Percentiles rank a stretch among this genome's conserved stretches.
These are phyloP conservation scores for Diachasma alloeum DNA, from an alignment of 1,140 invertebrate species.

Conservation along the genomic window DNA sequence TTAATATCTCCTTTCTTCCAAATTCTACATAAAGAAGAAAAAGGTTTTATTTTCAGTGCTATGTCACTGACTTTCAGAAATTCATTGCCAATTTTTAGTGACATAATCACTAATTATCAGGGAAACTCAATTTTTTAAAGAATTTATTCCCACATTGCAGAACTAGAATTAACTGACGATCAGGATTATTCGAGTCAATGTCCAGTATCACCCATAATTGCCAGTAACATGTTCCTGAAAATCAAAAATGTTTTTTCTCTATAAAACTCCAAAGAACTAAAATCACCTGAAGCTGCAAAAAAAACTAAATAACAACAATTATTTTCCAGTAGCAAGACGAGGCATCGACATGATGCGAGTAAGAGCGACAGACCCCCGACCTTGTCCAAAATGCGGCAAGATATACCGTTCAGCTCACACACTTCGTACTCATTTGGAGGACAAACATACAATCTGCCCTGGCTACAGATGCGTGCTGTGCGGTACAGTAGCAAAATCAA, in stretches of 20 bases:
- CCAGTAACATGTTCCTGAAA: no score
- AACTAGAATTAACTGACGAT: no score
- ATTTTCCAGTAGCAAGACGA: conserved; percentile 72
- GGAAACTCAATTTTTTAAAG: no score
- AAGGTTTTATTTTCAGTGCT: not conserved
- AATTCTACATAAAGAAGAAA: not conserved
- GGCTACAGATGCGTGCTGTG: conserved; percentile 91
- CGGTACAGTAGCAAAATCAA: conserved; percentile 89
- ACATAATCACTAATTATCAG: no score
- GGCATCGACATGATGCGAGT: conserved; percentile 85
- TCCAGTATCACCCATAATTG: no score
- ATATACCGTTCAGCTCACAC: conserved; percentile 92
- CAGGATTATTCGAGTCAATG: no score
- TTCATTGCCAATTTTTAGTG: not conserved
- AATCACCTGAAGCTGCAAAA: no score
- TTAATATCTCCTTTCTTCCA: not conserved
- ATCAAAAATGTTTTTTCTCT: no score
- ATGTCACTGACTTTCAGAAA: no score
- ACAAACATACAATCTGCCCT: conserved; percentile 91
- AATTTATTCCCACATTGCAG: no score
- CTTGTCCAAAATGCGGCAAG: conserved; percentile 92
- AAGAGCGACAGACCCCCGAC: conserved; percentile 87
- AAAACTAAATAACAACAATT: not conserved
- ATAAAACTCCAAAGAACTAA: no score
- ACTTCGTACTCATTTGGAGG: conserved; percentile 87